These are phyloP conservation scores for Proterorhinus semilunaris DNA, from an alignment of 2,113 vertebrate species.

Conservation along the genomic window DNA sequence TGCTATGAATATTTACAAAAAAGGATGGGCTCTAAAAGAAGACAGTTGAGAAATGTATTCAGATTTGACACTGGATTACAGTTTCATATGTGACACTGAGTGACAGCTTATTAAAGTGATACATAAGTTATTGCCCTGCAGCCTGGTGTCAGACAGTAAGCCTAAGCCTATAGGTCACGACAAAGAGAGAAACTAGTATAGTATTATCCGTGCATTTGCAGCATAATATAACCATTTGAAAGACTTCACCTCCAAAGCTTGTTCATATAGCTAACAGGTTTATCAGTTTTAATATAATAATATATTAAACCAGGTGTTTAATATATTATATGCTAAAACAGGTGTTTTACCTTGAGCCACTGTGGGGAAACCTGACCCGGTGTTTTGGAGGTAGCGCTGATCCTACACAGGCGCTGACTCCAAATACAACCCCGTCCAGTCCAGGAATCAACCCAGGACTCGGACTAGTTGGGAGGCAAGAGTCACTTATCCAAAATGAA, in stretches of 20 bases:
- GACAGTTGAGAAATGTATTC: slow-evolving; percentile 36
- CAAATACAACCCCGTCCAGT: too few species aligned
- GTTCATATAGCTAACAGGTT: too few species aligned
- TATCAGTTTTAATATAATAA: too few species aligned
- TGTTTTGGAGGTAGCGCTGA: too few species aligned
- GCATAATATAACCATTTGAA: slow-evolving; percentile 49
- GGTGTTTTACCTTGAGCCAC: too few species aligned
- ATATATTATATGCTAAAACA: too few species aligned
- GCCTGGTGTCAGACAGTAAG: slow-evolving; percentile 49
- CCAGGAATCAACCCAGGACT: too few species aligned
- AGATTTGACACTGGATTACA: slow-evolving; percentile 49
- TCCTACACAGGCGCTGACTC: too few species aligned
- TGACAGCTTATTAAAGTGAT: slow-evolving; percentile 68
- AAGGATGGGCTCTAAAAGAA: slow-evolving; percentile 17
- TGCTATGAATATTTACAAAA: slow-evolving; percentile 1
- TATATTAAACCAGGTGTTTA: too few species aligned
- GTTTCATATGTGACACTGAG: slow-evolving; percentile 45
- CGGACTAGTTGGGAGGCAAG: too few species aligned
- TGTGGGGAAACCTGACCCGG: too few species aligned
- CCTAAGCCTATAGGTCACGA: slow-evolving; percentile 59
- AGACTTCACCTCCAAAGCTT: slow-evolving; percentile 12
- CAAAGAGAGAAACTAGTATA: slow-evolving; percentile 52
- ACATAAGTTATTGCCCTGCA: slow-evolving; percentile 65
- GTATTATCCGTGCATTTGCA: slow-evolving; percentile 42
- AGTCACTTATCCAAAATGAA: too few species aligned